phyloP scores from a whole-genome alignment of 2,113 vertebrate genomes.

The Melanerpes aurifrons region DNA sequence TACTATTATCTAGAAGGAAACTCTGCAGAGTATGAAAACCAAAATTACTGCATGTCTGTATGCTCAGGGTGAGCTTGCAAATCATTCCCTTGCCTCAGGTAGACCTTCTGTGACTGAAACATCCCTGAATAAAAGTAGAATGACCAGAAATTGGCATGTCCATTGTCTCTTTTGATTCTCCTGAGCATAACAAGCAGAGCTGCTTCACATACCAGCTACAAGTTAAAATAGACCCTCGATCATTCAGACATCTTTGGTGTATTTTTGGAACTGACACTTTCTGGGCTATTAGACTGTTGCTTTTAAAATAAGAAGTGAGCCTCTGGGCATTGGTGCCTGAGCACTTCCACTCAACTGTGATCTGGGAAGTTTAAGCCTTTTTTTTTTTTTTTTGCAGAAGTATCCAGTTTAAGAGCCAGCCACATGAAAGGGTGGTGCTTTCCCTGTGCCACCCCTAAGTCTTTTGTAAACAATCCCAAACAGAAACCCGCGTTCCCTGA shows the following conservation, averaged over 20 bases:
- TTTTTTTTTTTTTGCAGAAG: background rate
- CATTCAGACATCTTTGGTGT: slow-evolving; percentile 12
- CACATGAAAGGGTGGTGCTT: background rate
- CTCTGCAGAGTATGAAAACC: background rate
- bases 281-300: slow-evolving; percentile 17
- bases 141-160: background rate
- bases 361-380: background rate
- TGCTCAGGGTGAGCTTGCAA: background rate
- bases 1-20: background rate
- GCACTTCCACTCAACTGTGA: background rate
- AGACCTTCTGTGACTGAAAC: background rate
- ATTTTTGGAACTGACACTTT: slow-evolving; percentile 41
- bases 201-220: background rate
- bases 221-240: slow-evolving; percentile 34
- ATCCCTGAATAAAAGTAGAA: slow-evolving; percentile 5
- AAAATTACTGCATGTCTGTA: background rate
- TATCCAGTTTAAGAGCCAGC: background rate
- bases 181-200: background rate
- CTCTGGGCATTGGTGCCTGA: background rate
- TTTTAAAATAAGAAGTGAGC: slow-evolving; percentile 42
- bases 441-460: background rate
- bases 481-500: background rate
- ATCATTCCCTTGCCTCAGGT: background rate
- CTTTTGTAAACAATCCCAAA: background rate
- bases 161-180: background rate